These are phyloP conservation scores for Tetragnatha montana DNA, from an alignment of 2,888 invertebrate species.

Conservation along the genomic window DNA sequence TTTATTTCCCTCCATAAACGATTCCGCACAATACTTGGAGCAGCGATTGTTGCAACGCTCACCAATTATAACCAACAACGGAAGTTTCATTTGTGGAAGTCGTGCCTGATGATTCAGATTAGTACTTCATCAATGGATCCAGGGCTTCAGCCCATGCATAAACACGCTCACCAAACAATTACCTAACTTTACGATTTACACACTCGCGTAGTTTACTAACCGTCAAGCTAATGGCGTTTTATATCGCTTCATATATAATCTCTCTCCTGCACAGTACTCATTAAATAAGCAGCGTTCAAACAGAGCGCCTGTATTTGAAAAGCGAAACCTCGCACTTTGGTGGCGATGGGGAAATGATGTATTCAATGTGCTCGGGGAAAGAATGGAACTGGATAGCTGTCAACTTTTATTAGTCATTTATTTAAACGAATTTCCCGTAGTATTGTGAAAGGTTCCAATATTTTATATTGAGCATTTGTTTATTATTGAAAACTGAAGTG, in stretches of 20 bases:
- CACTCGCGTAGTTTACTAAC: neutral
- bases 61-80: neutral
- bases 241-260: neutral
- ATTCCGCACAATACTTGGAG: neutral
- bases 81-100: neutral
- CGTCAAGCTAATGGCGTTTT: neutral
- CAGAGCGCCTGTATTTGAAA: neutral
- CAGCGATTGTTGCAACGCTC: neutral
- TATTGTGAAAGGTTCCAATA: too few species aligned
- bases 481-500: too few species aligned
- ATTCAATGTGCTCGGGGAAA: neutral
- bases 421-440: too few species aligned
- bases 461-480: too few species aligned
- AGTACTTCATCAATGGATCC: neutral
- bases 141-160: neutral
- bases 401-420: too few species aligned
- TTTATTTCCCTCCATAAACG: neutral
- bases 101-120: neutral
- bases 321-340: neutral
- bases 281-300: neutral
- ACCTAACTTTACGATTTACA: neutral
- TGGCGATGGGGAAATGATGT: neutral
- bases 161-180: neutral
- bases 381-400: neutral
- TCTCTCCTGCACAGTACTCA: neutral